phyloP scores from a whole-genome alignment of 2,113 vertebrate genomes.

The Pelobates fuscus region DNA sequence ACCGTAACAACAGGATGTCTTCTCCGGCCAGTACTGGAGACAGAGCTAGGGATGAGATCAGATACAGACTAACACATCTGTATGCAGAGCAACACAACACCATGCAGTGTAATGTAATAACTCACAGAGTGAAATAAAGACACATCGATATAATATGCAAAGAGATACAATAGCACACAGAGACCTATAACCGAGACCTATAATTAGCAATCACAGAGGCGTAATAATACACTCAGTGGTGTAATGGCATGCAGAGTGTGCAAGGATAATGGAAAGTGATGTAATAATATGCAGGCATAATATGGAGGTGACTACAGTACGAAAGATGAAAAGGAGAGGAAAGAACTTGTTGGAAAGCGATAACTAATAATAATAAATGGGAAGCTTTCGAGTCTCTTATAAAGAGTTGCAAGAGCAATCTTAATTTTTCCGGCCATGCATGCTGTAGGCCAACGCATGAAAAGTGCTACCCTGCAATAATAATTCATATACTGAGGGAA shows the following conservation, averaged over 20 bases:
- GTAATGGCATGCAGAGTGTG: slow-evolving; percentile 20
- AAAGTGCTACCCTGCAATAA: too few relatives aligned
- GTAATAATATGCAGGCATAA: slow-evolving; percentile 10
- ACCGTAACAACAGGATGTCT: slow-evolving; percentile 91
- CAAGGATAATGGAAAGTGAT: slow-evolving; percentile 9
- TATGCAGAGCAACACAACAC: slow-evolving; percentile 4
- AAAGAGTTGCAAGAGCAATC: too few relatives aligned
- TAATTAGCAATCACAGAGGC: slow-evolving; percentile 39
- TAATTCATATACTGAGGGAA: too few relatives aligned
- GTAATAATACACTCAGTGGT: slow-evolving; percentile 10
- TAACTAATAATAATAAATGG: too few relatives aligned
- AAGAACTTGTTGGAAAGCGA: too few relatives aligned
- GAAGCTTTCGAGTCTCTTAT: too few relatives aligned
- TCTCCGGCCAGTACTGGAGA: slow-evolving; percentile 98
- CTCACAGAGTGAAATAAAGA: slow-evolving; percentile 36
- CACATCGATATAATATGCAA: slow-evolving; percentile 24
- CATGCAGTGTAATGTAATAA: neutral
- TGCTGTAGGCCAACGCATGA: too few relatives aligned
- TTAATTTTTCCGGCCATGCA: too few relatives aligned
- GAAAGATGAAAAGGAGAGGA: too few relatives aligned
- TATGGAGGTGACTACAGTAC: too few relatives aligned
- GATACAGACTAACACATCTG: neutral
- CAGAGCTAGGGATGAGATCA: slow-evolving; percentile 73
- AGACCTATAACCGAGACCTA: slow-evolving; percentile 41
- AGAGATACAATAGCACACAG: slow-evolving; percentile 24